Base-by-base conservation (phyloP, 1,140 invertebrate genomes). In the Drosophila guanche region DNA sequence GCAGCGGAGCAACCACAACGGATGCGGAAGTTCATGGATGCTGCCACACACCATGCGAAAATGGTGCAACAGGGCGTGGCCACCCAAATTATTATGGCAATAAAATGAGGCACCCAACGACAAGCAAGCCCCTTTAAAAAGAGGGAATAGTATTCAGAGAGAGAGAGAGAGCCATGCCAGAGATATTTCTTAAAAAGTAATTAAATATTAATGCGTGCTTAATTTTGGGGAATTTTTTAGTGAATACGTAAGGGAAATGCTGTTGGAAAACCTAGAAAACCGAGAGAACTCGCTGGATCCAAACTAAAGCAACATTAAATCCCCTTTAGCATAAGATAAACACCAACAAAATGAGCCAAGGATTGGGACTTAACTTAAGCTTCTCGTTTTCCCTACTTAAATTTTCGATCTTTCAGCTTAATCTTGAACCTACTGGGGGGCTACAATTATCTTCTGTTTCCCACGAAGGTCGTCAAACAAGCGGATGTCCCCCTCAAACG, bases 111-210 rank as follows among this genome's bases (percentile, higher is more conserved):
- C 29, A 37, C 41, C 41, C 37, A 41, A 22, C n/a, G 57, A 47
- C 51, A 48, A 20, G 16, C 16, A 48, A 68, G 14, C 84, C 79
- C 69, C 75, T 83, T 83, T 56, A 22, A 75, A 77, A 69, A 56
- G 16, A 10, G 41, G 58, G 43, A 62, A 58, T 69, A 74, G 52
- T 37, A 69, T 69, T 43, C 33, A 20, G 37, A 51, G n/a, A n/a
- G n/a, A n/a, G n/a, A n/a, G n/a, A n/a, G n/a, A n/a, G 23, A 52
- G 46, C 27, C 16, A 27, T 33, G 29, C 29, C 2, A 8, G 25
- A 5, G 25, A 37, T 12, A 10, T 37, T 37, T 4, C 33, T 37
- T 37, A 4, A 37, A 12, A 37, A 12, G 12, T 37, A 37, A 37
- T 37, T 37, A 29, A 7, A 7, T 7, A 7, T 29, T 7, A 7